These are phyloP conservation scores for Enhydra lutris DNA, from an alignment of 2,113 vertebrate species.

Conservation along the genomic window DNA sequence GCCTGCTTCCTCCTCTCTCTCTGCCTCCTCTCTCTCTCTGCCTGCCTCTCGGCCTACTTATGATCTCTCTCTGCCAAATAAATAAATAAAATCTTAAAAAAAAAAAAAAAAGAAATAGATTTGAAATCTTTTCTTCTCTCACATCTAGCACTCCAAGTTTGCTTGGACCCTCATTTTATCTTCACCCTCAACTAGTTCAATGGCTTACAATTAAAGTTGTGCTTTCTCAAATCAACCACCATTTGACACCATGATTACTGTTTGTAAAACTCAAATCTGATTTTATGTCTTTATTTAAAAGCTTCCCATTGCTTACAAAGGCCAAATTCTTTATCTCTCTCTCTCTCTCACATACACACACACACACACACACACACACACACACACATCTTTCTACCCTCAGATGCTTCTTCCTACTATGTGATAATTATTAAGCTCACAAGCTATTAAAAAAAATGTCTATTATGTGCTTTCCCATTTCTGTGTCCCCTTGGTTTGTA, in stretches of 20 bases:
- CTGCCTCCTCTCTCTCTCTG: too few relatives aligned
- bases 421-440: neutral
- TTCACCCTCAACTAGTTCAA: fast-evolving
- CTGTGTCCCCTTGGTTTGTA: neutral
- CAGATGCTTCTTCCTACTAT: neutral
- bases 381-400: neutral
- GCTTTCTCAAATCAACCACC: neutral
- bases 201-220: neutral
- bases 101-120: neutral
- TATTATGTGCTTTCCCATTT: neutral
- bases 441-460: neutral
- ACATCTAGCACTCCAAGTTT: neutral
- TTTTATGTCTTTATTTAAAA: neutral
- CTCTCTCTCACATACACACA: neutral
- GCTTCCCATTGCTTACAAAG: neutral
- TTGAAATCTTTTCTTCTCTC: neutral
- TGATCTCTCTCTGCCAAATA: too few relatives aligned
- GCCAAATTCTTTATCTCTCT: neutral
- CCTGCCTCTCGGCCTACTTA: too few relatives aligned
- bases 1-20: too few relatives aligned
- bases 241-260: neutral
- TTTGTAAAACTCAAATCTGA: neutral
- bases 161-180: too few relatives aligned
- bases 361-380: neutral
- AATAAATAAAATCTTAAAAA: too few relatives aligned